phyloP scores from a whole-genome alignment of 2,888 invertebrate genomes.

The Operophtera brumata region DNA sequence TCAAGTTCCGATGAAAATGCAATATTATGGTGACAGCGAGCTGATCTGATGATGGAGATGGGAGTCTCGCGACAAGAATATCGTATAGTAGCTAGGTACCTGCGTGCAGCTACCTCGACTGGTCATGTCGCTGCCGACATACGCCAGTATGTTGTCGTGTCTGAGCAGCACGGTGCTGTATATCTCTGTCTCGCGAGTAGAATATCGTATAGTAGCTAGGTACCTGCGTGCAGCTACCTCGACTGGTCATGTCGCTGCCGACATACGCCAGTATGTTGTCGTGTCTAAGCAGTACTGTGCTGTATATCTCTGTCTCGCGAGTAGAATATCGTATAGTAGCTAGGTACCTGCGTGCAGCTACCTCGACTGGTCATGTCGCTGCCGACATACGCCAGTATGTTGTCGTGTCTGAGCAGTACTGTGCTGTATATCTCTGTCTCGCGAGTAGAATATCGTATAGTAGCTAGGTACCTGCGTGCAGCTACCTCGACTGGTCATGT shows the following conservation, averaged over 20 bases:
- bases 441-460: slow-evolving; percentile 89
- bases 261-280: slow-evolving; percentile 96
- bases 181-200: too few relatives aligned
- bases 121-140: too few relatives aligned
- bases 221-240: slow-evolving; percentile 92
- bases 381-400: slow-evolving; percentile 96
- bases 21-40: too few relatives aligned
- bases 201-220: neutral
- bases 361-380: slow-evolving; percentile 97
- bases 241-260: slow-evolving; percentile 97
- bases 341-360: slow-evolving; percentile 89
- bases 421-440: slow-evolving; percentile 94
- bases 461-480: slow-evolving; percentile 86
- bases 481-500: slow-evolving; percentile 94
- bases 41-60: too few relatives aligned
- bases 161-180: too few relatives aligned
- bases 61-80: too few relatives aligned
- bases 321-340: slow-evolving; percentile 86
- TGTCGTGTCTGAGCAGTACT: slow-evolving; percentile 93
- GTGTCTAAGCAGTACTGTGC: slow-evolving; percentile 93
- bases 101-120: too few relatives aligned
- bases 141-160: too few relatives aligned
- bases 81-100: too few relatives aligned
- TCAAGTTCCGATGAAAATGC: too few relatives aligned
- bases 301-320: slow-evolving; percentile 93